A percentile compares a stretch with the other conserved stretches of the same genome.
Conservation (phyloP, 2,888 invertebrate species). For the Drosophila putrida region DNA sequence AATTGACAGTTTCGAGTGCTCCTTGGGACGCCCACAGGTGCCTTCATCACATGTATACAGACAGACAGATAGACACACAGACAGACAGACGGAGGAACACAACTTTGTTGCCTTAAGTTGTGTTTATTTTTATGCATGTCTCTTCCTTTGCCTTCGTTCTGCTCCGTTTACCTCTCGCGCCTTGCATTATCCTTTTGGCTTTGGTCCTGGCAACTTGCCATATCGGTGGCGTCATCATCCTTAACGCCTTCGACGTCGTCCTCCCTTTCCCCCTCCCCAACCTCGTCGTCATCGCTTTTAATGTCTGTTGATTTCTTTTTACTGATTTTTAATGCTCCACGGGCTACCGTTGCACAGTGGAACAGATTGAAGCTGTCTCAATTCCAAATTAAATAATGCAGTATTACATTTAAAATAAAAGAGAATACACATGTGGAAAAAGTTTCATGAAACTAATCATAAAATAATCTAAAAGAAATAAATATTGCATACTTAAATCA, state of each 20-base stretch:
- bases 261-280: constrained; percentile 4
- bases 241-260: constrained; percentile 49
- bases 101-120: constrained; percentile 67
- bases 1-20: constrained; percentile 77
- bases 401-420: not conserved
- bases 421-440: no score
- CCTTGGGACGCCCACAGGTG: constrained; percentile 54
- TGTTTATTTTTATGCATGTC: constrained; percentile 72
- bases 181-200: constrained; percentile 59
- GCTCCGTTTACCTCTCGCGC: constrained; percentile 16
- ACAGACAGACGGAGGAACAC: not conserved
- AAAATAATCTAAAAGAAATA: no score
- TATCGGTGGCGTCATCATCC: constrained; percentile 63
- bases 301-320: constrained; percentile 74
- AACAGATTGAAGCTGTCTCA: no score
- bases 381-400: no score
- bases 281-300: constrained; percentile 59
- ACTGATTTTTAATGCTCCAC: constrained; percentile 68
- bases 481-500: no score
- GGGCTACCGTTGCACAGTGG: constrained; percentile 51
- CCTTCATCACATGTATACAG: constrained; percentile 24
- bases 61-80: not conserved
- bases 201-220: constrained; percentile 66
- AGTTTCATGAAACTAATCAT: no score
- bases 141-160: constrained; percentile 20